Evolutionary conservation across 2,113 vertebrate genomes (phyloP), one percentile per base, ranked within the genome.

Genomic region (Kobus ellipsiprymnus): DNA sequence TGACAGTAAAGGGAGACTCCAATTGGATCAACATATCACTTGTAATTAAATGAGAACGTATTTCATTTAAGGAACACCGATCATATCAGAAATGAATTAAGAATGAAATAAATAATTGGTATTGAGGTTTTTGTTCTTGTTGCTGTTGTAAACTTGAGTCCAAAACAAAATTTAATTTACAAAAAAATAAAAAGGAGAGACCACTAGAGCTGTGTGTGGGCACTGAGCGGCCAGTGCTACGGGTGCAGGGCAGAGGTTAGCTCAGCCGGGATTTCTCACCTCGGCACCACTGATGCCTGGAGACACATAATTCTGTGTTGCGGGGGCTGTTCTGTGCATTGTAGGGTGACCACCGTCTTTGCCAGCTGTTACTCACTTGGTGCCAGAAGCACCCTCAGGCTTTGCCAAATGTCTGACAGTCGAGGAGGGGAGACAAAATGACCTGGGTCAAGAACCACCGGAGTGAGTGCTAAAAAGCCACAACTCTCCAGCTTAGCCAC

Each of bases 181-280:
- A 19, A 71, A 92, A n/a, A 33, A 57, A 48, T n/a, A 4, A 48
- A 12, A 14, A 7, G 21, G 30, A 21, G n/a, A 12, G 46, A 77
- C 7, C 44, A 8, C 19, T 36, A 48, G 48, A 60, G 48, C 25
- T 85, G 12, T 25, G 10, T 23, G 3, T 29, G 21, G 64, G 8
- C 3, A 5, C 46, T 57, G 44, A 67, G 71, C 2, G 3, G 48
- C 5, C 1, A 33, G 67, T 1, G 13, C 21, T 17, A 0, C 55
- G 50, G 40, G 23, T 13, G 27, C 52, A 11, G 12, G 17, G 46
- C 36, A 82, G 77, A 40, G 10, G 25, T 10, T 2, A 44, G 64
- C 5, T 57, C 64, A 67, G 36, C 14, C 2, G 29, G 74, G 27
- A n/a, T 29, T 57, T 59, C 40, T 67, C n/a, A 44, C 30, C 40